phyloP scores from a whole-genome alignment of 1,140 invertebrate genomes.

The Sycophaga agraensis region DNA sequence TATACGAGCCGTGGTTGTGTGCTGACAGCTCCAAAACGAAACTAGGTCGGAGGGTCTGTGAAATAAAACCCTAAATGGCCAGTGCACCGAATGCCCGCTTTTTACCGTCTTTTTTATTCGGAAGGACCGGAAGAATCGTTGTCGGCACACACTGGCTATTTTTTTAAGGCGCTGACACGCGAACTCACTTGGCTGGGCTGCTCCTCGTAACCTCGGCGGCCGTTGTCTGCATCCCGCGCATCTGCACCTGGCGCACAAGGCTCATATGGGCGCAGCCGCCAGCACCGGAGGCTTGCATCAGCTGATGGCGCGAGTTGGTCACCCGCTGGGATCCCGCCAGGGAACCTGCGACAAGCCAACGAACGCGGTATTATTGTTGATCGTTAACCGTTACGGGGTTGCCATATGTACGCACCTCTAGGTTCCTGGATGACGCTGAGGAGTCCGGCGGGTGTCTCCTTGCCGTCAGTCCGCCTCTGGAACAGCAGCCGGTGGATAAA shows the following conservation, averaged over 20 bases:
- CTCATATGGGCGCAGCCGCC: neutral
- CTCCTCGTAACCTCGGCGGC: neutral
- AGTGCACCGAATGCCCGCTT: too few species aligned
- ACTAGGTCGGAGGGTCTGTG: too few species aligned
- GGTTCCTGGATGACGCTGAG: constrained; percentile 20
- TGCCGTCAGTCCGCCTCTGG: constrained; percentile 5
- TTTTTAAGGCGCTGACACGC: too few species aligned
- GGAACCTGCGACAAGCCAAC: constrained; percentile 1
- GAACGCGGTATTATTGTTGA: too few species aligned
- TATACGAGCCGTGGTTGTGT: too few species aligned
- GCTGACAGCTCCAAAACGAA: too few species aligned
- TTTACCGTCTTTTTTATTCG: too few species aligned
- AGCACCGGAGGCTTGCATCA: neutral
- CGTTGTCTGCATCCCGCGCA: neutral
- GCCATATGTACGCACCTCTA: too few species aligned
- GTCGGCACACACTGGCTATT: too few species aligned
- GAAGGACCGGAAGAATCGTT: too few species aligned
- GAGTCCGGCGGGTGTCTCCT: neutral
- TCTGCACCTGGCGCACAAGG: constrained; percentile 10
- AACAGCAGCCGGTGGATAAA: constrained; percentile 50
- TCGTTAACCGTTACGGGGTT: too few species aligned
- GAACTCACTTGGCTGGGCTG: constrained; percentile 2
- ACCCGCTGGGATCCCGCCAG: neutral
- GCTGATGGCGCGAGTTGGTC: neutral
- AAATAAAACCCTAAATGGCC: too few species aligned